A percentile compares a stretch with the other conserved stretches of the same genome.
These are phyloP conservation scores for Ondatra zibethicus DNA, from an alignment of 2,113 vertebrate species.

Conservation along the genomic window DNA sequence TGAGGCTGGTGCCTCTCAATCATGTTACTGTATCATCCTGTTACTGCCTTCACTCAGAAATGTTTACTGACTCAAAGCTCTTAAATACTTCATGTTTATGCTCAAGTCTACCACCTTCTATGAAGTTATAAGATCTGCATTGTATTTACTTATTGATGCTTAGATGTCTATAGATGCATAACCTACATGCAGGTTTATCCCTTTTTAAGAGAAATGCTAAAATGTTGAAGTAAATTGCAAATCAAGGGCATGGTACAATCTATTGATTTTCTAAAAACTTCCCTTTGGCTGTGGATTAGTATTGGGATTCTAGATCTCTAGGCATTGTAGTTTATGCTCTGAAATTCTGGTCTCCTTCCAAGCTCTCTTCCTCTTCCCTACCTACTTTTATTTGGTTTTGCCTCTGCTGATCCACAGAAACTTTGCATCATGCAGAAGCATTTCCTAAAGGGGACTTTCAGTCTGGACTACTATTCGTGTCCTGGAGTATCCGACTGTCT, in stretches of 20 bases:
- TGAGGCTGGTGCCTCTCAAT: conserved; percentile 17
- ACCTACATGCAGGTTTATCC: background rate
- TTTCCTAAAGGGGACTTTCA: background rate
- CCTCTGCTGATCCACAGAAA: background rate
- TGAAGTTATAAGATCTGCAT: background rate
- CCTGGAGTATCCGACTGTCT: background rate
- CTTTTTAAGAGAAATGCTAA: conserved; percentile 20
- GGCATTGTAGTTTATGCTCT: background rate
- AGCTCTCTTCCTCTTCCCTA: no score
- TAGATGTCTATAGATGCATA: background rate
- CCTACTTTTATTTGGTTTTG: background rate
- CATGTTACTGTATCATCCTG: conserved; percentile 35
- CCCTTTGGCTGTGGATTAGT: background rate
- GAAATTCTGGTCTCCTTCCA: background rate
- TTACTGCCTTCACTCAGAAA: conserved; percentile 34
- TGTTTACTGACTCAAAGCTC: conserved; percentile 7
- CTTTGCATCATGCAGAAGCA: background rate
- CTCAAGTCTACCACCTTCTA: background rate
- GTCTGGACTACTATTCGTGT: background rate
- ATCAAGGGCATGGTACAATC: background rate
- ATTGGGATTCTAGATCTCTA: background rate
- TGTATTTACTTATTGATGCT: conserved; percentile 45
- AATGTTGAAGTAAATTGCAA: conserved; percentile 9
- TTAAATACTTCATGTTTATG: background rate
- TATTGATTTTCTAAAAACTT: conserved; percentile 35